These are phyloP conservation scores for Heterochromis multidens DNA, from an alignment of 2,113 vertebrate species.

Conservation along the genomic window DNA sequence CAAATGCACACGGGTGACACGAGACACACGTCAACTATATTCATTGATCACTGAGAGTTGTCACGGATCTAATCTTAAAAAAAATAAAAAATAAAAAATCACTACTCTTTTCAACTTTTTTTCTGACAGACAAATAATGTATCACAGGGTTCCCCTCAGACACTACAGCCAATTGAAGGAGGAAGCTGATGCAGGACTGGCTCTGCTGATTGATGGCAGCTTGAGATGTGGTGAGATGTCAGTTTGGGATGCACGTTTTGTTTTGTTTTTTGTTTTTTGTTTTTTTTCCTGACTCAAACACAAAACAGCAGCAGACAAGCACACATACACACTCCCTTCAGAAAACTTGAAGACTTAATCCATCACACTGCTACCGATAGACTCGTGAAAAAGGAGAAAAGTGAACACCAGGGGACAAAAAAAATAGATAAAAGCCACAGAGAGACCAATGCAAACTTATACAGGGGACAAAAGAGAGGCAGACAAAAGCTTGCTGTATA, in stretches of 20 bases:
- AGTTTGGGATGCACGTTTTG: slow-evolving; percentile 27
- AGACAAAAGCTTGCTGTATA: slow-evolving; percentile 8
- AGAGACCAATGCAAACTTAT: background rate
- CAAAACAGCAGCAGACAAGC: slow-evolving; percentile 16
- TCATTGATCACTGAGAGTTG: slow-evolving; percentile 1
- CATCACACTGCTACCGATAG: slow-evolving; percentile 48
- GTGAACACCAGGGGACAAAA: background rate
- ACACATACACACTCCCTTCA: slow-evolving; percentile 24
- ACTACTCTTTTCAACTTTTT: background rate
- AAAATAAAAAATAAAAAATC: background rate
- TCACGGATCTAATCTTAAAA: background rate
- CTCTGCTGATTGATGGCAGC: slow-evolving; percentile 48
- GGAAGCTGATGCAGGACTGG: background rate
- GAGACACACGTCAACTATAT: background rate
- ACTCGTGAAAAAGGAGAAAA: slow-evolving; percentile 6
- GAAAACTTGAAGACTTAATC: slow-evolving; percentile 58
- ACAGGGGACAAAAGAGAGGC: background rate
- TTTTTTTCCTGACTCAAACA: slow-evolving; percentile 43
- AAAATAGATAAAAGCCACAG: background rate
- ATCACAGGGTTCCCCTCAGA: background rate
- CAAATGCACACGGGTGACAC: background rate
- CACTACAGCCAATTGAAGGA: background rate
- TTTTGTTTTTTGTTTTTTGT: too few species aligned
- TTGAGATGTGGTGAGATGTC: slow-evolving; percentile 39
- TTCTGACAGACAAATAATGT: slow-evolving; percentile 10